Evolutionary conservation across 2,797 vertebrate species (phyloP).

Genomic region (Coccyzus lansbergi): DNA sequence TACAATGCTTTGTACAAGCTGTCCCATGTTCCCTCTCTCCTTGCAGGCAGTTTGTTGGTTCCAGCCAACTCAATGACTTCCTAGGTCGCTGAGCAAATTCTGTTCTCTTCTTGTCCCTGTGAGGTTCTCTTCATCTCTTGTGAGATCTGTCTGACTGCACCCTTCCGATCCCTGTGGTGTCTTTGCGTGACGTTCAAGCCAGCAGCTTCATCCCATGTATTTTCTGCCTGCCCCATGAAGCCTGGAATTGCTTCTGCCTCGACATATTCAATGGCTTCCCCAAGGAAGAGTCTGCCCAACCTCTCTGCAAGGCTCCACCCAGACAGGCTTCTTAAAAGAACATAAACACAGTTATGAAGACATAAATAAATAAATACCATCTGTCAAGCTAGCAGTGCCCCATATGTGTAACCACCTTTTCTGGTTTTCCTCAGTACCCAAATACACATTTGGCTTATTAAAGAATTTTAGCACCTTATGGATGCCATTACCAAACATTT

Average conservation of each 20-base stretch:
- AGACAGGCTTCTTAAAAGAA: slow-evolving; percentile 41
- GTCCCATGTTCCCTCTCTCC: not conserved
- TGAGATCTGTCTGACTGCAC: not conserved
- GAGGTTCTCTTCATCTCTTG: not conserved
- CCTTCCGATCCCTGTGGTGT: not conserved
- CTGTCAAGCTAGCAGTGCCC: slow-evolving; percentile 40
- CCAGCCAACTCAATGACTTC: not conserved
- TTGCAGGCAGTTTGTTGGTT: not conserved
- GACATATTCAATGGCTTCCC: not conserved
- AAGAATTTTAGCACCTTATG: slow-evolving; percentile 42
- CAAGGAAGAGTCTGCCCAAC: not conserved
- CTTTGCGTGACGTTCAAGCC: not conserved
- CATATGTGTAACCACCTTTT: slow-evolving; percentile 50
- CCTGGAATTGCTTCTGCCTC: not conserved
- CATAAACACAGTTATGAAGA: slow-evolving; percentile 48
- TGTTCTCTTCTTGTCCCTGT: not conserved
- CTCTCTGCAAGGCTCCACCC: slow-evolving; percentile 27
- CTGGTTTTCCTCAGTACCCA: slow-evolving; percentile 29
- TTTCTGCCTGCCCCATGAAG: not conserved
- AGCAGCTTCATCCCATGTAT: not conserved
- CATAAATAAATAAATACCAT: slow-evolving; percentile 66
- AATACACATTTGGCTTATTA: slow-evolving; percentile 38
- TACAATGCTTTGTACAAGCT: not conserved
- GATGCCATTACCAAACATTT: slow-evolving; percentile 17
- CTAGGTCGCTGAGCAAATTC: not conserved